Base-by-base conservation (phyloP, 2,888 invertebrate species). In the Eurytoma californica region DNA sequence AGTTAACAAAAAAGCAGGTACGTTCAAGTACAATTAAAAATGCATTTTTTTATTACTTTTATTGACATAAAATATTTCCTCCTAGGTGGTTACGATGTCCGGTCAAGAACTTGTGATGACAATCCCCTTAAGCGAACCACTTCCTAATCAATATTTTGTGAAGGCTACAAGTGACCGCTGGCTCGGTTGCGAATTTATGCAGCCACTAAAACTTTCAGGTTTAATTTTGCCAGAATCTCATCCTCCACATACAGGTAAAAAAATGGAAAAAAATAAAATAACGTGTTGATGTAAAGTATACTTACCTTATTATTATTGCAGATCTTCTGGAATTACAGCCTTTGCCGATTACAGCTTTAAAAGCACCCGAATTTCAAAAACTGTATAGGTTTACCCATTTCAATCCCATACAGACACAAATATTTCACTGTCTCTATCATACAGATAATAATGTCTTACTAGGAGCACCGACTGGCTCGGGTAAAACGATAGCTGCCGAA, bases 401-500 rank as follows among this genome's bases (percentile, higher is more conserved):
- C 92, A 99, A 99, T 91, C 98, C 99, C 0, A 97, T 99, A 83
- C 99, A 99, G 91, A 98, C 98, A 0, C 98, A 99, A 92, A 95
- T 99, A 82, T 99, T 99, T 90, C 97, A 98, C 90, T 96, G 97
- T 66, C 91, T 99, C 7, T 99, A 98, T 90, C 96, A 99, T 88
- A 97, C 97, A 0, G 97, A 99, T 86, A 93, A 94, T 84, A 99
- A 99, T 88, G 96, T 98, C 9, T 91, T 99, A 30, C 91, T 99
- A 5, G 98, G 98, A 0, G 99, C 99, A 0, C 98, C 98, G 0
- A 98, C 98, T 0, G 97, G 97, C 0, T 98, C 98, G 0, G 99
- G 99, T 55, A 99, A 99, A 92, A 99, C 99, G 0, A 97, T 99
- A 66, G 98, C 97, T 0, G 99, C 99, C 0, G 99, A 99, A 91